These are phyloP conservation scores for Characodon lateralis DNA, from an alignment of 2,797 vertebrate species.

Conservation along the genomic window DNA sequence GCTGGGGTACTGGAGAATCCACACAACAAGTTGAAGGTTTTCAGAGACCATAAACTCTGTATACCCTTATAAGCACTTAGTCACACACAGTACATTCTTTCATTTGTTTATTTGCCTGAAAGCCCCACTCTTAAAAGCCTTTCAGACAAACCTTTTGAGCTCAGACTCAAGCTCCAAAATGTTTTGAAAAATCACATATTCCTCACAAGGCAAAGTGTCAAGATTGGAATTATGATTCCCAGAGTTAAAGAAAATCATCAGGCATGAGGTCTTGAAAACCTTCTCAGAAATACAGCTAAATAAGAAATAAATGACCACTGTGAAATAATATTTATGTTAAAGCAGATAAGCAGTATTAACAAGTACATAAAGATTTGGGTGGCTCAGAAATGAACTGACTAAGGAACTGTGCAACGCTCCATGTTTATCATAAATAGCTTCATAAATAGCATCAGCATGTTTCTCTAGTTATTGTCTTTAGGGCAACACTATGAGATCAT, in stretches of 20 bases:
- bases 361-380: no score
- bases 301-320: background rate
- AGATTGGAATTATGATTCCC: background rate
- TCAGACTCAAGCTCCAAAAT: no score
- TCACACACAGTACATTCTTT: background rate
- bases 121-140: background rate
- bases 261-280: background rate
- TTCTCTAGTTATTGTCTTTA: no score
- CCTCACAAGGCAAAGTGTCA: background rate
- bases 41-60: background rate
- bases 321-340: background rate
- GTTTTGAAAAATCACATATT: background rate
- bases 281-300: background rate
- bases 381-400: no score
- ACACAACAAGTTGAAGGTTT: slow-evolving; percentile 1
- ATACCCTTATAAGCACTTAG: no score
- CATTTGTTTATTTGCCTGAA: background rate
- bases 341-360: background rate
- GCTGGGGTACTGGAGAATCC: slow-evolving; percentile 8
- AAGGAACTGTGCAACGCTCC: no score
- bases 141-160: no score
- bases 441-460: no score
- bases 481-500: no score
- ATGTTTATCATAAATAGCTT: no score
- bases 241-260: background rate